These are phyloP conservation scores for Trachemys scripta DNA, from an alignment of 2,113 vertebrate genomes.

Conservation along the genomic window DNA sequence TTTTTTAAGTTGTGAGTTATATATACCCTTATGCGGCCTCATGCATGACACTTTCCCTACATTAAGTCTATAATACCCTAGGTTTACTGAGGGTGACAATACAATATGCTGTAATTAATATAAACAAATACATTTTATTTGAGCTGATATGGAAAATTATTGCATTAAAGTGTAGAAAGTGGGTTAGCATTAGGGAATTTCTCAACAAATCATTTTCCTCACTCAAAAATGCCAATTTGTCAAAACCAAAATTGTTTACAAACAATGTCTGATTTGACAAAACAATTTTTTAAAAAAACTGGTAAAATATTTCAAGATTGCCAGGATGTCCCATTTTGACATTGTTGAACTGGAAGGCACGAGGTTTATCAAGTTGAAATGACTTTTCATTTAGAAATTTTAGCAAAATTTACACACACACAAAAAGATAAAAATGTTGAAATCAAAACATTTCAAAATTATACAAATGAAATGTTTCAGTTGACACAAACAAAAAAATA, in stretches of 20 bases:
- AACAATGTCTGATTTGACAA: not conserved
- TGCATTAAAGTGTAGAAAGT: slow-evolving; percentile 16
- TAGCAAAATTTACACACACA: not conserved
- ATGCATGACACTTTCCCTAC: slow-evolving; percentile 50
- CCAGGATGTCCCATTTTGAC: not conserved
- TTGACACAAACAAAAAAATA: not conserved
- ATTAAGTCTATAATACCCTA: slow-evolving; percentile 2
- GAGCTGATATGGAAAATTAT: slow-evolving; percentile 21
- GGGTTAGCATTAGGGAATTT: not conserved
- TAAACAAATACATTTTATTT: not conserved
- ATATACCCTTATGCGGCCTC: slow-evolving; percentile 19
- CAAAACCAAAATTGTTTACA: not conserved
- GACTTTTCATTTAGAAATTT: not conserved
- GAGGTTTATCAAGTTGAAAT: not conserved
- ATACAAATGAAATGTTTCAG: not conserved
- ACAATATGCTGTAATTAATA: slow-evolving; percentile 37
- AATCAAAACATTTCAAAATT: not conserved
- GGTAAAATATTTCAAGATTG: not conserved
- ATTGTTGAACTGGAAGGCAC: not conserved
- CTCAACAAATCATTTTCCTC: not conserved
- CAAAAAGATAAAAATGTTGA: not conserved
- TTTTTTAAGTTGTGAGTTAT: slow-evolving; percentile 19
- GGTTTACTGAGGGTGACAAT: slow-evolving; percentile 44
- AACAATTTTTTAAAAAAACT: not conserved
- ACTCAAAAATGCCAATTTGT: not conserved